phyloP scores from a whole-genome alignment of 2,888 invertebrate species.

The Acrobasis suavella region DNA sequence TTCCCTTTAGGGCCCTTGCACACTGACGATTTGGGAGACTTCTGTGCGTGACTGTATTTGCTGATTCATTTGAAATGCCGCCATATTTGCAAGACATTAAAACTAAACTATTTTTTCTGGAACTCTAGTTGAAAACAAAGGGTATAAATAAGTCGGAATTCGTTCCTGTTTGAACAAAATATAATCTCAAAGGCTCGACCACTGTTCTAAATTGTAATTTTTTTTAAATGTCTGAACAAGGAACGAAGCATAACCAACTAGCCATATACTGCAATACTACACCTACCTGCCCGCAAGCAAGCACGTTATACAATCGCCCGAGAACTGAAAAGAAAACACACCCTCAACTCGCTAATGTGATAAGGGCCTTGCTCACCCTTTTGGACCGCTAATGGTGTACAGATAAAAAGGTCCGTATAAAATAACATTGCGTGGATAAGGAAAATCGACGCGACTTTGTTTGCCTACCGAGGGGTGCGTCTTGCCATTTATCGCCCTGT shows the following conservation, averaged over 20 bases:
- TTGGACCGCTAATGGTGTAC: slow-evolving; percentile 20
- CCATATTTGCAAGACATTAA: no score
- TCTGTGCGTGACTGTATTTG: no score
- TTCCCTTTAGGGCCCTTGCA: slow-evolving; percentile 4
- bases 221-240: no score
- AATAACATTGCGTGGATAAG: slow-evolving; percentile 12
- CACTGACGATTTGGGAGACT: neutral
- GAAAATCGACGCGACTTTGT: neutral
- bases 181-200: no score
- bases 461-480: neutral
- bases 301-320: neutral
- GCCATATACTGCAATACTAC: neutral
- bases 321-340: slow-evolving; percentile 3
- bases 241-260: neutral
- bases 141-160: no score
- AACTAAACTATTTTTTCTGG: no score
- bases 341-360: slow-evolving; percentile 10
- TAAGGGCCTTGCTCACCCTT: slow-evolving; percentile 15
- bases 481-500: slow-evolving; percentile 4
- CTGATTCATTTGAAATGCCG: no score
- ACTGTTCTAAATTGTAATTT: no score
- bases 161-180: no score
- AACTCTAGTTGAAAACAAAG: no score
- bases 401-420: slow-evolving; percentile 23
- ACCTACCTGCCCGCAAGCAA: neutral